These are phyloP conservation scores for Saturnia pavonia DNA, from an alignment of 2,888 invertebrate genomes.

Conservation along the genomic window DNA sequence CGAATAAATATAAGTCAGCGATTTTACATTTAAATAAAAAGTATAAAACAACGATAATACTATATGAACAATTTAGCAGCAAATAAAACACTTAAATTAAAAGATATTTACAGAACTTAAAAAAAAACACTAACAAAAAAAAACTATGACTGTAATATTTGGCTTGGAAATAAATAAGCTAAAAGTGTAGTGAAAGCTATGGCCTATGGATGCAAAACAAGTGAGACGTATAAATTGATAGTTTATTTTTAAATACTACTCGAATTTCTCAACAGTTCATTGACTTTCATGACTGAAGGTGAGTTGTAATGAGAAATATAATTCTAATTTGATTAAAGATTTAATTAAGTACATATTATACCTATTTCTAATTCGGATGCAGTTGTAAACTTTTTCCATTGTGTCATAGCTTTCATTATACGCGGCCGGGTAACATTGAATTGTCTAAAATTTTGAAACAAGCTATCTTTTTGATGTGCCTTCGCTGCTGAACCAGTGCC, in stretches of 20 bases:
- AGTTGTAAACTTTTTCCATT: constrained; percentile 35
- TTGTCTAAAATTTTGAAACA: constrained; percentile 57
- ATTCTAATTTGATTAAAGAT: constrained; percentile 3
- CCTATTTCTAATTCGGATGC: constrained; percentile 23
- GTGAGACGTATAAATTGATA: neutral
- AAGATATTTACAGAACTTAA: constrained; percentile 78
- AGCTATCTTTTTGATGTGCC: constrained; percentile 76
- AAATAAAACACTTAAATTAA: constrained; percentile 72
- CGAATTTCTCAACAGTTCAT: constrained; percentile 1
- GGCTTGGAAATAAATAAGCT: constrained; percentile 81
- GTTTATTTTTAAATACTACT: constrained; percentile 12
- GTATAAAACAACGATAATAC: constrained; percentile 77
- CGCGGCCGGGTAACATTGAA: constrained; percentile 80
- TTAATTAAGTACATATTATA: constrained; percentile 12
- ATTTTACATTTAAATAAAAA: constrained; percentile 66
- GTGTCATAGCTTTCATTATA: constrained; percentile 77
- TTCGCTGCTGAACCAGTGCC: constrained; percentile 77
- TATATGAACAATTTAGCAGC: constrained; percentile 68
- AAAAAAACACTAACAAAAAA: constrained; percentile 67
- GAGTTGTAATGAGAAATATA: neutral
- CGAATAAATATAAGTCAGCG: constrained; percentile 73
- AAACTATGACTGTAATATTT: constrained; percentile 82
- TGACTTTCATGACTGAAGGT: neutral
- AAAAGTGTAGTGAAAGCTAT: constrained; percentile 76
- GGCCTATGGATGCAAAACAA: constrained; percentile 61